These are phyloP conservation scores for Lagria hirta DNA, from an alignment of 2,888 invertebrate genomes.

Conservation along the genomic window DNA sequence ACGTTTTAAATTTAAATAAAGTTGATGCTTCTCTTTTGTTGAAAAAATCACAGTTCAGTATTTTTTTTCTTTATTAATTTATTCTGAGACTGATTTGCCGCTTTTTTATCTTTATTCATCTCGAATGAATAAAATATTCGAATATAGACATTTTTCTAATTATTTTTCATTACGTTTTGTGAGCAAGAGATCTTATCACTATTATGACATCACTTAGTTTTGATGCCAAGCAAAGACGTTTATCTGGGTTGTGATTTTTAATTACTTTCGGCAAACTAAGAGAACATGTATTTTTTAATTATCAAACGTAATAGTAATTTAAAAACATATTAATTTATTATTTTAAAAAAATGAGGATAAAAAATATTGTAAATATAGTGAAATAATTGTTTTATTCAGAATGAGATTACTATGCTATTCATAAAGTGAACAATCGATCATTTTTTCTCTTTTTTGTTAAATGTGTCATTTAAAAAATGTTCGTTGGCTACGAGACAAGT, in stretches of 20 bases:
- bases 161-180: slow-evolving; percentile 5
- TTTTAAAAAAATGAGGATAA: neutral
- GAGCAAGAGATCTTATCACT: no score
- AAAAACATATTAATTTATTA: slow-evolving; percentile 16
- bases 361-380: slow-evolving; percentile 15
- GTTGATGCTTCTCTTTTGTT: no score
- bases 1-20: no score
- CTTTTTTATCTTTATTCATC: slow-evolving; percentile 1
- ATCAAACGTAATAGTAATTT: slow-evolving; percentile 14
- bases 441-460: slow-evolving; percentile 5
- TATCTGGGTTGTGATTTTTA: slow-evolving; percentile 16
- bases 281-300: slow-evolving; percentile 15
- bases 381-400: slow-evolving; percentile 9
- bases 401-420: slow-evolving; percentile 16
- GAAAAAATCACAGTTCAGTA: slow-evolving; percentile 17
- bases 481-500: slow-evolving; percentile 3
- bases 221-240: no score
- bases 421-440: slow-evolving; percentile 4
- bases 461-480: slow-evolving; percentile 5
- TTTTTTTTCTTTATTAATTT: slow-evolving; percentile 4
- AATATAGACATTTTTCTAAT: slow-evolving; percentile 3
- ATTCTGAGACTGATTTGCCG: slow-evolving; percentile 17
- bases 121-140: slow-evolving; percentile 2
- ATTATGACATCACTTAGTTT: no score
- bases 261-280: neutral